Evolutionary conservation across 2,113 vertebrate genomes (phyloP).

Genomic region (Zeus faber): DNA sequence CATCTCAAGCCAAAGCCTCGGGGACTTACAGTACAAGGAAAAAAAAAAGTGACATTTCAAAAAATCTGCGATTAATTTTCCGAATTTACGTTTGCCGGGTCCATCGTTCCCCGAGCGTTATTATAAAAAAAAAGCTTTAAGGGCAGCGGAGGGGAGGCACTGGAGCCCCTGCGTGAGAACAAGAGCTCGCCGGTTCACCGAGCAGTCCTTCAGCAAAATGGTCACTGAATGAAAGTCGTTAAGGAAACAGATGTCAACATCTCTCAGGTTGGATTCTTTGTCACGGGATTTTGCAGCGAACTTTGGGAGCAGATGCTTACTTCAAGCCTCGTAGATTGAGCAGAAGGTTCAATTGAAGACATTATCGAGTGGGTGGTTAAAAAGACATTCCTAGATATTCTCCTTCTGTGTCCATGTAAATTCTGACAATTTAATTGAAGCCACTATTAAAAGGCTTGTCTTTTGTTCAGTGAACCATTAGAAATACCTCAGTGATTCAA

Average conservation of each 20-base stretch:
- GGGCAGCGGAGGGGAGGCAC: too few relatives aligned
- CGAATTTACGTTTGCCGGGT: not conserved
- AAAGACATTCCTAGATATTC: too few relatives aligned
- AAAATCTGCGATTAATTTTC: conserved; percentile 4
- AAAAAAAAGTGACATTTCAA: not conserved
- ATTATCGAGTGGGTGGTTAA: conserved; percentile 55
- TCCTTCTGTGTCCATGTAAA: too few relatives aligned
- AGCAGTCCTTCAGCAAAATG: conserved; percentile 24
- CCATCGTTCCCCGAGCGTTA: not conserved
- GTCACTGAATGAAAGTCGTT: conserved; percentile 50
- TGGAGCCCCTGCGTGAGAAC: conserved; percentile 4
- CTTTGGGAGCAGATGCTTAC: conserved; percentile 51
- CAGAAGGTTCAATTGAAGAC: conserved; percentile 66
- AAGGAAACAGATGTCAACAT: conserved; percentile 59
- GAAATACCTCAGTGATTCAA: too few relatives aligned
- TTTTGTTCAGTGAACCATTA: too few relatives aligned
- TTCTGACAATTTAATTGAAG: too few relatives aligned
- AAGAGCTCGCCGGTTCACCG: conserved; percentile 13
- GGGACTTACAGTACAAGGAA: not conserved
- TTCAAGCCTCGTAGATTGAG: conserved; percentile 49
- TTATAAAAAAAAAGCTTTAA: not conserved
- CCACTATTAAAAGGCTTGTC: too few relatives aligned
- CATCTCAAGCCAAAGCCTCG: too few relatives aligned
- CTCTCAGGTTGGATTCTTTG: conserved; percentile 54
- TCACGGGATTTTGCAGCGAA: conserved; percentile 27